Conservation (phyloP, 2,888 invertebrate species). For the Papilio protenor region DNA sequence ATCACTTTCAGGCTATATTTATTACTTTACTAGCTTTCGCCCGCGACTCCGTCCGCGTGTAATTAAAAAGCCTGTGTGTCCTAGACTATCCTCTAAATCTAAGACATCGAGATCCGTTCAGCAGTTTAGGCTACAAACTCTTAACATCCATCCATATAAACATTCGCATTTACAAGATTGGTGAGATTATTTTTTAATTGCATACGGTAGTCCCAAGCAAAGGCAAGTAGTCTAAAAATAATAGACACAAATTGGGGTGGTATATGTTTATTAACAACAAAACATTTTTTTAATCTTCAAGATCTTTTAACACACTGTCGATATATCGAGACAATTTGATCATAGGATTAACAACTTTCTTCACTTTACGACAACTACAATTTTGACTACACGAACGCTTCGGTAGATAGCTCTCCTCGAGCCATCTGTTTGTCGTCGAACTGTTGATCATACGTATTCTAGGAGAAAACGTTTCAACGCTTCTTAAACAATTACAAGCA, state of each 20-base stretch:
- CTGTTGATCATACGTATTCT: constrained; percentile 44
- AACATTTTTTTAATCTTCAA: constrained; percentile 53
- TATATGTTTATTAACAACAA: constrained; percentile 24
- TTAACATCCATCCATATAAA: no score
- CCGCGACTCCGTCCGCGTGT: no score
- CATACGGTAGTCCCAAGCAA: no score
- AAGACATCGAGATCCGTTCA: no score
- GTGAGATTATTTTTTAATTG: no score
- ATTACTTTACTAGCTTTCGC: no score
- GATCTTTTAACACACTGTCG: constrained; percentile 64
- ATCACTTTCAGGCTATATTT: no score
- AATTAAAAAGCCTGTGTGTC: no score
- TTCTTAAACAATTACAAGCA: constrained; percentile 33
- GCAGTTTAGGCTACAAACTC: no score
- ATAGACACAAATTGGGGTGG: constrained; percentile 13
- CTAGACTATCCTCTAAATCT: no score
- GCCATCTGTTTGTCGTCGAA: constrained; percentile 54
- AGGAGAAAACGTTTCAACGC: constrained; percentile 48
- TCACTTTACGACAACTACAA: constrained; percentile 54
- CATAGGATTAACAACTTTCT: constrained; percentile 63
- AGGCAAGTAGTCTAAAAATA: not conserved
- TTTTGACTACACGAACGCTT: constrained; percentile 40
- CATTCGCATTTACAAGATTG: no score
- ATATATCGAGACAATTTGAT: constrained; percentile 66
- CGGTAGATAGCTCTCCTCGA: constrained; percentile 45